Percentiles rank a stretch among this genome's conserved stretches.
phyloP scores from a whole-genome alignment of 2,113 vertebrate species.

The Trogon surrucura region DNA sequence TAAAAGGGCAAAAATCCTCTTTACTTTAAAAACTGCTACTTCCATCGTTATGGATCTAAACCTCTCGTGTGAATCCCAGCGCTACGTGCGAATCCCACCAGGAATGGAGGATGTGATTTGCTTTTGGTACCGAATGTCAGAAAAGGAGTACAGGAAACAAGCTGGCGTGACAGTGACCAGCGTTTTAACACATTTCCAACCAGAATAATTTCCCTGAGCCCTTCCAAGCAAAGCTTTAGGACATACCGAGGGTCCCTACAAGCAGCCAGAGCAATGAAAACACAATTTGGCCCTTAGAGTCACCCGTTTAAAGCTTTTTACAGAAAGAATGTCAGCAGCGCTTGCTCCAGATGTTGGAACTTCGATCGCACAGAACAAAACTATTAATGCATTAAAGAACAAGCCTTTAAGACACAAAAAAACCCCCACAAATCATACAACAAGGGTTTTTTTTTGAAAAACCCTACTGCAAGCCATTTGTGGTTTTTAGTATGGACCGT shows the following conservation, averaged over 20 bases:
- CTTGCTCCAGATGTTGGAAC: neutral
- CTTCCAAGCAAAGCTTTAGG: neutral
- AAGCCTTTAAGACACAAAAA: neutral
- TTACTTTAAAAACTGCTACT: neutral
- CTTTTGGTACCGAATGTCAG: neutral
- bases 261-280: too few relatives aligned
- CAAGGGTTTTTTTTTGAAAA: neutral
- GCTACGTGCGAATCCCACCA: accelerated
- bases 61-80: neutral
- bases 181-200: neutral
- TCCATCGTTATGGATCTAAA: neutral
- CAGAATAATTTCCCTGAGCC: neutral
- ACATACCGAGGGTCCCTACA: neutral
- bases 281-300: neutral
- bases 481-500: neutral
- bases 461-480: neutral
- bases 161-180: accelerated
- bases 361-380: neutral
- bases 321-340: neutral
- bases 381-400: neutral
- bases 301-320: neutral
- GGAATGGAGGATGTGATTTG: neutral
- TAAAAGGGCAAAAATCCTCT: neutral
- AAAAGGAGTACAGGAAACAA: neutral
- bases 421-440: neutral